phyloP scores from a whole-genome alignment of 2,113 vertebrate genomes.

The Motacilla tschutschensis region DNA sequence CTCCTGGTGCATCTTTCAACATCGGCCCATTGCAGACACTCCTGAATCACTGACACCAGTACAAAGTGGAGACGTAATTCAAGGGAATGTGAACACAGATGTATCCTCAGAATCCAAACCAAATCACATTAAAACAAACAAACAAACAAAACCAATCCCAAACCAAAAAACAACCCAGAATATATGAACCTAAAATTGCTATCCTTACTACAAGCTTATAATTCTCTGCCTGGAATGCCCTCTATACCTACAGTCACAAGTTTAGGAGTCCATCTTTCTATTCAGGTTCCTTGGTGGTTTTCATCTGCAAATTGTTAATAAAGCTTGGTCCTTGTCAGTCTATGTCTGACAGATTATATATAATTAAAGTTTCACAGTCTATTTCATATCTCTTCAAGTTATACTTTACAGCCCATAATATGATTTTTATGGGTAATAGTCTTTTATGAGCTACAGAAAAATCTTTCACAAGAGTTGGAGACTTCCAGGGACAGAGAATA shows the following conservation, averaged over 20 bases:
- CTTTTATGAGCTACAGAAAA: not conserved
- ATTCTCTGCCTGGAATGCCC: not conserved
- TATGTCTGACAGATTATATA: not conserved
- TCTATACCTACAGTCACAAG: fast-evolving
- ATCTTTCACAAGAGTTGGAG: not conserved
- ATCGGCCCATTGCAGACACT: not conserved
- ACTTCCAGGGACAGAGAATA: not conserved
- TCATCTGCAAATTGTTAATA: not conserved
- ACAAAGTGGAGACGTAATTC: not conserved
- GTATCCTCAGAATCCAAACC: not conserved
- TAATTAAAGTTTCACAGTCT: not conserved
- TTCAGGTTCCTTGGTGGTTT: not conserved
- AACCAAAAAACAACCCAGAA: not conserved
- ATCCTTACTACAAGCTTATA: not conserved
- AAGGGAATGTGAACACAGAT: not conserved
- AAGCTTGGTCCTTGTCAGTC: not conserved
- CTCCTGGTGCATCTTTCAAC: not conserved
- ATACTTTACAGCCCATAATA: not conserved
- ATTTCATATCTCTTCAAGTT: not conserved
- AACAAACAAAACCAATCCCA: not conserved
- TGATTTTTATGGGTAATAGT: not conserved
- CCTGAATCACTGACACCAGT: not conserved
- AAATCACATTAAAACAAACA: not conserved
- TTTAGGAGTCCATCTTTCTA: not conserved
- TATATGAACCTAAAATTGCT: not conserved